Percentiles rank a stretch among this genome's conserved stretches.
Evolutionary conservation across 2,113 vertebrate species (phyloP).

Genomic region (Hippocampus abdominalis): DNA sequence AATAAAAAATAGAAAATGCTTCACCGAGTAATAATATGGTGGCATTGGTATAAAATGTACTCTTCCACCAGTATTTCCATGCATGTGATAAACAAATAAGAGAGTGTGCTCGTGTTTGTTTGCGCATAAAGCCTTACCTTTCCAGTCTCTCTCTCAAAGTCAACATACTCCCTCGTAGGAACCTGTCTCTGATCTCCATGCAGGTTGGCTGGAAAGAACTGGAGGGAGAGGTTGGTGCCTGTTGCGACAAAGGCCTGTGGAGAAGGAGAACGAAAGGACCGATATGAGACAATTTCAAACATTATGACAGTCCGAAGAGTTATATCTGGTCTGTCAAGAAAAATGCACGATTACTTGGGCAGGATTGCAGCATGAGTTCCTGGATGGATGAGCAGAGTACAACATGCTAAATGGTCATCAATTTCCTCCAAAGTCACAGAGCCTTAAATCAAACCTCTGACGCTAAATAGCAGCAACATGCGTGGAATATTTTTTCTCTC

Average conservation of each 20-base stretch:
- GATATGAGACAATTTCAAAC: neutral
- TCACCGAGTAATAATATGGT: neutral
- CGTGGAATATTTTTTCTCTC: neutral
- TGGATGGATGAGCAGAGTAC: neutral
- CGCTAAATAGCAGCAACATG: neutral
- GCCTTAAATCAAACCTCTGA: neutral
- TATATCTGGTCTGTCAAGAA: neutral
- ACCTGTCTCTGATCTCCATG: slow-evolving; percentile 95
- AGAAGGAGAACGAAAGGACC: neutral
- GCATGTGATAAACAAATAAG: neutral
- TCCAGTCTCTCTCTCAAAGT: slow-evolving; percentile 95
- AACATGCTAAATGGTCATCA: neutral
- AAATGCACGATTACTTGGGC: neutral
- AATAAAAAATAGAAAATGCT: neutral
- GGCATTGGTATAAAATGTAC: neutral
- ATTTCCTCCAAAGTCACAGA: neutral
- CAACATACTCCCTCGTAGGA: slow-evolving; percentile 94
- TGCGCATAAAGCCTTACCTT: slow-evolving; percentile 81
- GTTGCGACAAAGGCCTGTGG: slow-evolving; percentile 98
- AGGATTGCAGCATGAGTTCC: neutral
- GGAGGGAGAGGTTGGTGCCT: slow-evolving; percentile 99
- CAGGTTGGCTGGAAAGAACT: slow-evolving; percentile 99
- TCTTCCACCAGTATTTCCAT: neutral
- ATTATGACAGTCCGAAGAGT: neutral
- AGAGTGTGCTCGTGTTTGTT: neutral